These are phyloP conservation scores for Nyctereutes procyonoides DNA, from an alignment of 2,113 vertebrate species.

Conservation along the genomic window DNA sequence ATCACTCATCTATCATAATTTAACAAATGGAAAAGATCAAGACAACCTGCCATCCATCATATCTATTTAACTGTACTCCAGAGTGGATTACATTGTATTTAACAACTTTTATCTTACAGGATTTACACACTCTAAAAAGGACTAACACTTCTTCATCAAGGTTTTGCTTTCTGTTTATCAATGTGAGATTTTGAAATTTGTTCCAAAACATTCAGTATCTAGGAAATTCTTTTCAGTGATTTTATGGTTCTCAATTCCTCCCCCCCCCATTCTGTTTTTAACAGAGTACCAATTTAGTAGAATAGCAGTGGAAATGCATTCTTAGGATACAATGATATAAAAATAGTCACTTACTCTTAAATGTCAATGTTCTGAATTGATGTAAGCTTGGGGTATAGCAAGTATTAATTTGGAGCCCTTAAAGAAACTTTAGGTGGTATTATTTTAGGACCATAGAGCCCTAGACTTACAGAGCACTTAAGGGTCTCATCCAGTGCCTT, in stretches of 20 bases:
- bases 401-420: background rate
- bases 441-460: background rate
- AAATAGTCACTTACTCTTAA: background rate
- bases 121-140: conserved; percentile 78
- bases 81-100: conserved; percentile 89
- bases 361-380: background rate
- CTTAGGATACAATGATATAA: background rate
- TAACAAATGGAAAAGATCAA: conserved; percentile 88
- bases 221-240: conserved; percentile 69
- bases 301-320: background rate
- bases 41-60: conserved; percentile 90
- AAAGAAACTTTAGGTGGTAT: background rate
- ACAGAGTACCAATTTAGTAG: background rate
- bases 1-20: conserved; percentile 92
- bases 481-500: background rate
- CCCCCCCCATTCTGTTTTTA: background rate
- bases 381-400: background rate
- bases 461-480: background rate
- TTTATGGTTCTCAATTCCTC: background rate
- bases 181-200: conserved; percentile 80
- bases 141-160: conserved; percentile 67
- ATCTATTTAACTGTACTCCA: conserved; percentile 87
- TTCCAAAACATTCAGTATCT: conserved; percentile 73
- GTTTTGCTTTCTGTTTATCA: conserved; percentile 71
- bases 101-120: conserved; percentile 84